phyloP scores from a whole-genome alignment of 2,113 vertebrate genomes.

The Taurulus bubalis region DNA sequence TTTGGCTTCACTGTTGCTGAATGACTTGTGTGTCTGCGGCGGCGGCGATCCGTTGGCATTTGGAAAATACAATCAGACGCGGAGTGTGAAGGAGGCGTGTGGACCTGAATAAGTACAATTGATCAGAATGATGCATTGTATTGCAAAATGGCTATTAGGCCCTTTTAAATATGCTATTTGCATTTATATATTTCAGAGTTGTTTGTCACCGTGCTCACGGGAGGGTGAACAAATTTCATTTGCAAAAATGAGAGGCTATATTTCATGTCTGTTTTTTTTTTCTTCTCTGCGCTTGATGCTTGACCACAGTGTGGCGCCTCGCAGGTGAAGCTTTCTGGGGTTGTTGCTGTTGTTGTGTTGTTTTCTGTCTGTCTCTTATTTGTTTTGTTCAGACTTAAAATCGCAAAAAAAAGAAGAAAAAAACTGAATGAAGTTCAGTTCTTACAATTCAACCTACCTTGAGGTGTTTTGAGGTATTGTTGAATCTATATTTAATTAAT shows the following conservation, averaged over 20 bases:
- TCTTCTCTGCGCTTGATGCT: conserved; percentile 14
- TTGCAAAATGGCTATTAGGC: conserved; percentile 69
- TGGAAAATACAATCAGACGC: conserved; percentile 80
- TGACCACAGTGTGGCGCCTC: conserved; percentile 7
- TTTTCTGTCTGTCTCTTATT: background rate
- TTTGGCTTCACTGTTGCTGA: conserved; percentile 73
- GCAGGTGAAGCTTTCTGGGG: background rate
- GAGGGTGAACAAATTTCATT: conserved; percentile 64
- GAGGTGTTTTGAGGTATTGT: conserved; percentile 23
- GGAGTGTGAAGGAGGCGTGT: conserved; percentile 70
- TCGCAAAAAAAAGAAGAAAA: background rate
- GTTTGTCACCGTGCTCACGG: conserved; percentile 62
- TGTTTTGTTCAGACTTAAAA: background rate
- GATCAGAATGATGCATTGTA: conserved; percentile 79
- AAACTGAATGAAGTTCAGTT: background rate
- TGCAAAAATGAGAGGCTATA: conserved; percentile 51
- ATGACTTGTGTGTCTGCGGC: conserved; percentile 70
- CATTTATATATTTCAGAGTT: conserved; percentile 60
- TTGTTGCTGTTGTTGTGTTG: background rate
- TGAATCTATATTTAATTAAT: conserved; percentile 36
- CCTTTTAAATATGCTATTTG: conserved; percentile 77
- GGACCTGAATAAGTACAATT: conserved; percentile 74
- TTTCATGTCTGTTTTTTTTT: conserved; percentile 35
- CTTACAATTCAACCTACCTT: background rate
- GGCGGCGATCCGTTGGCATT: conserved; percentile 76